Evolutionary conservation across 2,113 vertebrate genomes (phyloP), one percentile per base, ranked within the genome.

Genomic region (Plotosus lineatus): DNA sequence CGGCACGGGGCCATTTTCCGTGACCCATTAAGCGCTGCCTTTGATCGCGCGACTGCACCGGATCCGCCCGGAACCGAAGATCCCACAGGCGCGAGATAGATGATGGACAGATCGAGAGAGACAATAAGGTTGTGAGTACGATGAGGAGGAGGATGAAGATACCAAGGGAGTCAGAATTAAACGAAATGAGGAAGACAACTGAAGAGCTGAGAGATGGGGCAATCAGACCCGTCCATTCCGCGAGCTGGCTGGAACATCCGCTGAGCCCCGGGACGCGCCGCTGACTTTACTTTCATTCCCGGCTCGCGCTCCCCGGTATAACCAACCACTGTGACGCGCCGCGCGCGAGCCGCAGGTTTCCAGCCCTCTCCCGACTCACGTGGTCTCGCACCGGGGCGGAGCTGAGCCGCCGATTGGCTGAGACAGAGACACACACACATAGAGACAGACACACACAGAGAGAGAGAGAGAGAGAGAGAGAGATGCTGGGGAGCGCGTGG

Each of bases 1-100:
- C 88, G 77, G 86, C 86, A 73, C 77, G 82, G 53, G 89, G 90
- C 82, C 93, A 94, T 94, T 85, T 92, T 92, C 92, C 93, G 91
- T 75, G 84, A 90, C 92, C 92, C 93, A 94, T 94, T 90, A 88
- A 92, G 90, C 86, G 88, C 84, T 79, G 53, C 40, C 7, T 85
- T 53, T 50, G 28, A 31, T 80, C 68, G 15, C 80, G 77, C 83
- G 80, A 79, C 83, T 79, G 80, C 79, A 85, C 88, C 77, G 86
- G 88, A 88, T 90, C 90, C 91, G 86, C 88, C 86, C 85, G 90
- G 69, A 88, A 87, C 86, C 86, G 61, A 79, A 40, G 81, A 66
- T 48, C 46, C 11, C 12, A 19, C 68, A 48, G 65, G 40, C 38
- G 38, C 38, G 65, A 44, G 69, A 73, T 50, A 44, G 69, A 73